Evolutionary conservation across 2,797 vertebrate species (phyloP).

Genomic region (Avahi laniger): DNA sequence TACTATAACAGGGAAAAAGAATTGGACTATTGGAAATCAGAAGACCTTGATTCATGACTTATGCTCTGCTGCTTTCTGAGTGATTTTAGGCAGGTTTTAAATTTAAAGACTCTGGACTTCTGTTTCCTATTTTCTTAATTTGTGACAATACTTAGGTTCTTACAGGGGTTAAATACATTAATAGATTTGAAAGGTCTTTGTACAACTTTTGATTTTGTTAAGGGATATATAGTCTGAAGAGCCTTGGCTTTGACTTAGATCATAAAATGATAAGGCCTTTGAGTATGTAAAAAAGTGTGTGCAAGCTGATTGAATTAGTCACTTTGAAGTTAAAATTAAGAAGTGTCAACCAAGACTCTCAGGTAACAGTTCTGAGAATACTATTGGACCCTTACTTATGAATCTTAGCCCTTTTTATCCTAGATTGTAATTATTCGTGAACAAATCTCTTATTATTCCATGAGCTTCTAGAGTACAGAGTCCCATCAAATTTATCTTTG

Average conservation of each 20-base stretch:
- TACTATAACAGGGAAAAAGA: not conserved
- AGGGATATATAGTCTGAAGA: not conserved
- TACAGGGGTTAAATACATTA: not conserved
- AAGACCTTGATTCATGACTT: not conserved
- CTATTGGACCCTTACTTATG: not conserved
- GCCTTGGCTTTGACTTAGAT: slow-evolving; percentile 3
- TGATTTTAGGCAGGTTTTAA: slow-evolving; percentile 23
- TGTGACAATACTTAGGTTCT: not conserved
- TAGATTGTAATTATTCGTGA: not conserved
- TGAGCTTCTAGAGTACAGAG: not conserved
- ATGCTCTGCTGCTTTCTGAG: not conserved
- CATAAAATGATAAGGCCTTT: not conserved
- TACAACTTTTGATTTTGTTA: slow-evolving; percentile 12
- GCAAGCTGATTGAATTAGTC: not conserved
- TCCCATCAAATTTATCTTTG: not conserved
- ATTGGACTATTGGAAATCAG: not conserved
- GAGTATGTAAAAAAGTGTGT: not conserved
- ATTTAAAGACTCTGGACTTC: not conserved
- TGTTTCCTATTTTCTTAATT: slow-evolving; percentile 13
- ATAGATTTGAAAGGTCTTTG: not conserved
- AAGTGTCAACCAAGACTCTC: not conserved
- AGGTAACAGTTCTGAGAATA: slow-evolving; percentile 14
- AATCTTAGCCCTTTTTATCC: not conserved
- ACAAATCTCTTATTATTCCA: not conserved
- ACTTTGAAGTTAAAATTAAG: slow-evolving; percentile 34